Evolutionary conservation across 2,888 invertebrate species (phyloP).

Genomic region (Heliconius aoede): DNA sequence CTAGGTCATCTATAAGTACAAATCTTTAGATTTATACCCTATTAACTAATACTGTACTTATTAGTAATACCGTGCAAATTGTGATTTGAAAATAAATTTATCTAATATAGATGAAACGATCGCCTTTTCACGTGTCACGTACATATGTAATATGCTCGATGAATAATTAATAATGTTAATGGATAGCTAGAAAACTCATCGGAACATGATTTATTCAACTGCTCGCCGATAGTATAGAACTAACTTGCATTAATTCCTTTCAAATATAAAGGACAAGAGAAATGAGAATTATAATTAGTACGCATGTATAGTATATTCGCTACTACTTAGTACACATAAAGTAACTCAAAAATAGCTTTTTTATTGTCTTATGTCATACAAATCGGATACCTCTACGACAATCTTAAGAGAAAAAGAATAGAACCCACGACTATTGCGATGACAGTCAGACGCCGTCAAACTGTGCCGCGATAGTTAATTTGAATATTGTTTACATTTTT

Average conservation of each 20-base stretch:
- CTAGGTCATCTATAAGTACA: too few species aligned
- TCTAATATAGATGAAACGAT: slow-evolving; percentile 3
- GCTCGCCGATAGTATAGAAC: slow-evolving; percentile 33
- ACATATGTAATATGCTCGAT: slow-evolving; percentile 39
- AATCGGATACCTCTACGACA: too few species aligned
- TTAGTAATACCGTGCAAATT: too few species aligned
- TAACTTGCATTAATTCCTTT: slow-evolving; percentile 36
- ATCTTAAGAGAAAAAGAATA: background rate
- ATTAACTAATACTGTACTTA: too few species aligned
- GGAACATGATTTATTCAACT: slow-evolving; percentile 43
- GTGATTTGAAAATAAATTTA: background rate
- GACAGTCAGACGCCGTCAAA: background rate
- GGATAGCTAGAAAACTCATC: slow-evolving; percentile 43
- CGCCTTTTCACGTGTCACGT: slow-evolving; percentile 32
- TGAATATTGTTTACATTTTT: background rate
- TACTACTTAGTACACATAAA: too few species aligned
- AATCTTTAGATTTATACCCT: too few species aligned
- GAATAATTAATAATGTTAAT: slow-evolving; percentile 46
- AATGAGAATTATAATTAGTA: slow-evolving; percentile 18
- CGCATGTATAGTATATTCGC: too few species aligned
- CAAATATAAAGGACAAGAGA: slow-evolving; percentile 24
- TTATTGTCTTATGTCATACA: background rate
- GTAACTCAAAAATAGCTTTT: background rate
- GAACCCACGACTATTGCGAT: background rate
- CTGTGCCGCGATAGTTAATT: background rate